Base-by-base conservation (phyloP, 2,888 invertebrate species). In the Drosophila flavopinicola region DNA sequence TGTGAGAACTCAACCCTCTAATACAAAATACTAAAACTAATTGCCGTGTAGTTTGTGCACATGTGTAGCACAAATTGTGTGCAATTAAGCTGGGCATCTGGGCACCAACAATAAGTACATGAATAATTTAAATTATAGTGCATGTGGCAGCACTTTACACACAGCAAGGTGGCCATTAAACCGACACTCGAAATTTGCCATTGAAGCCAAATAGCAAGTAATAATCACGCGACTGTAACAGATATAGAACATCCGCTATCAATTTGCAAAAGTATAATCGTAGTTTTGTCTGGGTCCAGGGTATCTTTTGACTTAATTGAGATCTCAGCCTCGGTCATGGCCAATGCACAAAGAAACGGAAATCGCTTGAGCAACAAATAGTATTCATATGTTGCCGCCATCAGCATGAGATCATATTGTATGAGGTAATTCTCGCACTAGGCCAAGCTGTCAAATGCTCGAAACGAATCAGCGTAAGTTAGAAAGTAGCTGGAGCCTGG, bases 391-490 rank as follows among this genome's bases (percentile, higher is more conserved):
- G 20, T 45, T 11, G 41, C 29, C 7, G 7, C 10, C 41, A 17
- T 6, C 25, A 15, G 39, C 54, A 72, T 78, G 85, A 84, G 78
- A 77, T 82, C 82, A 85, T 70, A n/a, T 27, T 10, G n/a, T 37
- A 47, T 58, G 47, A 58, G 38, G 41, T 44, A 37, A 67, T 49
- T 25, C 27, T 13, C 29, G 1, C n/a, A 6, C 30, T 32, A 11
- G 25, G 2, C 17, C 41, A 38, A 4, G 6, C 15, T 20, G 7
- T 27, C 39, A 27, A 51, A 25, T 11, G 37, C n/a, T 15, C 9
- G 11, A 6, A n/a, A n/a, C 9, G 6, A 17, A 10, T 6, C 20
- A 30, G n/a, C 5, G 24, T 35, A 47, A 48, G 30, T 33, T 41
- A 6, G 24, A 48, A 11, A 20, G 25, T 27, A 2, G n/a, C 13